Conservation (phyloP, 1,140 invertebrate genomes). For the Listronotus bonariensis region DNA sequence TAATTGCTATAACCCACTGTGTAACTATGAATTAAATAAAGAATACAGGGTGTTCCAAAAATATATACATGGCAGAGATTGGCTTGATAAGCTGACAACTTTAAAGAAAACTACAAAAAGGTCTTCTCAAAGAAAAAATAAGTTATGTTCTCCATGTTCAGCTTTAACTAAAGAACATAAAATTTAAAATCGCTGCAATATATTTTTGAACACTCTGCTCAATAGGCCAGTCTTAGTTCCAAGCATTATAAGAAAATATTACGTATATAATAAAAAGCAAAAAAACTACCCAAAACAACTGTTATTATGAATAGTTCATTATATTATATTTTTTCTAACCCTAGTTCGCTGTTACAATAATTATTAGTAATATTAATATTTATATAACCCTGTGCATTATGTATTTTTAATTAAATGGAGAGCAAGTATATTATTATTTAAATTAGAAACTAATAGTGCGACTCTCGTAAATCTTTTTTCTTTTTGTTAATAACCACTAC, state of each 20-base stretch:
- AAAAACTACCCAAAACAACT: conserved; percentile 31
- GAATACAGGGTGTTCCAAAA: too few relatives aligned
- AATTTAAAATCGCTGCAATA: not conserved
- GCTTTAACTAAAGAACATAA: too few relatives aligned
- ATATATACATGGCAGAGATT: too few relatives aligned
- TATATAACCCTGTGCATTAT: conserved; percentile 46
- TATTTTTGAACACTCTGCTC: conserved; percentile 1
- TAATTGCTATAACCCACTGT: too few relatives aligned
- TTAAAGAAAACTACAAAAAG: not conserved
- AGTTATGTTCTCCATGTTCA: too few relatives aligned
- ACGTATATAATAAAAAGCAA: conserved; percentile 20
- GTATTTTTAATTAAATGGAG: conserved; percentile 37
- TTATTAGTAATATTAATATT: conserved; percentile 34
- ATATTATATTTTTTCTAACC: conserved; percentile 30
- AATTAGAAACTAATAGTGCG: conserved; percentile 32
- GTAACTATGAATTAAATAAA: too few relatives aligned
- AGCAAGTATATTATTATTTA: conserved; percentile 24
- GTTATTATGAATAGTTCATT: conserved; percentile 16
- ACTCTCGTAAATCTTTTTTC: conserved; percentile 16
- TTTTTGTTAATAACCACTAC: conserved; percentile 24
- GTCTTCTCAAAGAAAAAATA: too few relatives aligned
- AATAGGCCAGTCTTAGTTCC: conserved; percentile 32
- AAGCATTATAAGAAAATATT: conserved; percentile 22
- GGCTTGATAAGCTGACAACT: not conserved
- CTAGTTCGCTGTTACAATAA: conserved; percentile 42